Percentiles rank a stretch among this genome's conserved stretches.
phyloP scores from a whole-genome alignment of 2,113 vertebrate species.

The Sus scrofa region DNA sequence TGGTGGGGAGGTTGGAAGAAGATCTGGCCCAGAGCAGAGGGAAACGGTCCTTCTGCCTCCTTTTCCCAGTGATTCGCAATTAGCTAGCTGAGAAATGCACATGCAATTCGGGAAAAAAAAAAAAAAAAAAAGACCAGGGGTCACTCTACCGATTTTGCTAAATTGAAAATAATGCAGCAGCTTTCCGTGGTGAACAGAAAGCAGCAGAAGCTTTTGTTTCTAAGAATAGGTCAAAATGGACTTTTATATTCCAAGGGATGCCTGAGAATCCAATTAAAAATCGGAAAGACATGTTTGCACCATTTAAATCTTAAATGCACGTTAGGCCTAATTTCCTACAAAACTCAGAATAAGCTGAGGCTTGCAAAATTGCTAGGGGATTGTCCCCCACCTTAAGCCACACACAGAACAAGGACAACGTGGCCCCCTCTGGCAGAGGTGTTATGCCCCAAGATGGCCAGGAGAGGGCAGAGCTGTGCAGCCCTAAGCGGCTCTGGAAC shows the following conservation, averaged over 20 bases:
- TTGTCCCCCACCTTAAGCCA: no score
- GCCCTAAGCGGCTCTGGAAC: background rate
- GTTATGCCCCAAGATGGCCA: accelerated
- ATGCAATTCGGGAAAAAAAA: background rate
- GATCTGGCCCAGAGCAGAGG: background rate
- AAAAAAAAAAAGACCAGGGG: background rate
- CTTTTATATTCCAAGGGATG: background rate
- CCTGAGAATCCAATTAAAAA: background rate
- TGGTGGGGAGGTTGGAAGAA: background rate
- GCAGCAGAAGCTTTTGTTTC: background rate
- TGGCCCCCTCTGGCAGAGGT: background rate
- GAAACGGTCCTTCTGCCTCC: background rate
- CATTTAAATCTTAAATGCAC: background rate
- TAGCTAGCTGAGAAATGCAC: background rate
- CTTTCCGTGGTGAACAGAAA: background rate
- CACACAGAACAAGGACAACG: background rate
- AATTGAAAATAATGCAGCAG: background rate
- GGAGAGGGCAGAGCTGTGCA: background rate
- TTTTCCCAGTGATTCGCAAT: no score
- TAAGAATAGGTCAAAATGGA: background rate
- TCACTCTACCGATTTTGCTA: background rate
- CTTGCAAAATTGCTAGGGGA: background rate
- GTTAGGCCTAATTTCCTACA: background rate
- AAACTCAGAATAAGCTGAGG: background rate
- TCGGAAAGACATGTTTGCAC: background rate